Evolutionary conservation across 2,797 vertebrate genomes (phyloP), one percentile per base, ranked within the genome.

Genomic region (Tragopan temminckii): DNA sequence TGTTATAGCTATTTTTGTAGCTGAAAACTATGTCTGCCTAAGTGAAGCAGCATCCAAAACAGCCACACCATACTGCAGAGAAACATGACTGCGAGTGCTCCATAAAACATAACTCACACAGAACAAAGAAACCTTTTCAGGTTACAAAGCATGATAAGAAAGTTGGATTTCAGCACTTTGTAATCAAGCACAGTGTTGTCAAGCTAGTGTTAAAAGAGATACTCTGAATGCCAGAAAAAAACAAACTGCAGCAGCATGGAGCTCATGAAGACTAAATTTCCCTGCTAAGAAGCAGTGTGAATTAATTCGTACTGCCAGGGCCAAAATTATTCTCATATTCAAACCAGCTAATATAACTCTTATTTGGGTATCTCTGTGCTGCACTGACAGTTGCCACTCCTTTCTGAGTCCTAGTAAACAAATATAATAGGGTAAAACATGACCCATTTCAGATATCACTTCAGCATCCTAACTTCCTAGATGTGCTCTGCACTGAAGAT

Each of bases 121-220:
- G 77, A 88, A 76, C 50, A 91, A 93, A 92, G 40, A 67, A 86
- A 76, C 25, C 13, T 88, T 89, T 79, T 69, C 70, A 89, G 62
- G 63, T 67, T 76, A 63, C 77, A 92, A 88, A 76, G 27, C 59
- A 55, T 9, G 42, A 83, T 67, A 62, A 4, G 38, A 88, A 93
- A 91, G 79, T 33, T 43, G 46, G 58, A 84, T 79, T 91, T 68
- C 63, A 78, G 77, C 14, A 19, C 58, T 78, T 80, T 33, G 58
- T 66, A 78, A 93, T 83, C 80, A 85, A 69, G 45, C 58, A 45
- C 17, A n/a, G 50, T 24, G 6, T 76, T 93, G 90, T 38, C 63
- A 86, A 88, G 75, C 29, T 33, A 29, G 17, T 23, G 33, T n/a
- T 77, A 80, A 86, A 84, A 81, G 88, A 83, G 81, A 75, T 31